A percentile compares a stretch with the other conserved stretches of the same genome.
Evolutionary conservation across 1,140 invertebrate genomes (phyloP).

Genomic region (Eurosta solidaginis): DNA sequence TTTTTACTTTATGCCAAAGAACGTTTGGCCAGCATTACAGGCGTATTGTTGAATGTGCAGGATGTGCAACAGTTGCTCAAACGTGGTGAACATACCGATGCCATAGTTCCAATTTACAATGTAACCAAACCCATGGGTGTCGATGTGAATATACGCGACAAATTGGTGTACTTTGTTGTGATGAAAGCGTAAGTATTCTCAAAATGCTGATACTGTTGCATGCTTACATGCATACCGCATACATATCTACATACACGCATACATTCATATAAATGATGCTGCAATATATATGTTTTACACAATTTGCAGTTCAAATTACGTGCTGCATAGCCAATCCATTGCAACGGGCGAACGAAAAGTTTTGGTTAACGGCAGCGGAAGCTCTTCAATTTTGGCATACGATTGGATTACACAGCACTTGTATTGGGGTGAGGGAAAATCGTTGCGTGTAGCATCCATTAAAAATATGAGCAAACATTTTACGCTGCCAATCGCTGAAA

Average conservation of each 20-base stretch:
- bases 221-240: too few relatives aligned
- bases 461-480: slow-evolving; percentile 45
- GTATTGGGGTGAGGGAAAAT: slow-evolving; percentile 73
- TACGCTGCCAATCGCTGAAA: slow-evolving; percentile 38
- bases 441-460: slow-evolving; percentile 48
- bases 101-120: slow-evolving; percentile 71
- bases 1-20: slow-evolving; percentile 71
- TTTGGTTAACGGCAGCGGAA: slow-evolving; percentile 55
- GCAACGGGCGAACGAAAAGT: slow-evolving; percentile 72
- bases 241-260: too few relatives aligned
- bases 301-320: not conserved
- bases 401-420: slow-evolving; percentile 81
- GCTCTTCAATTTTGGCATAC: slow-evolving; percentile 64
- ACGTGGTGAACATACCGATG: slow-evolving; percentile 57
- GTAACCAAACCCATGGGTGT: slow-evolving; percentile 68
- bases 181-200: slow-evolving; percentile 33
- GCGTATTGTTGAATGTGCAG: slow-evolving; percentile 60
- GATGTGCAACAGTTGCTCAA: slow-evolving; percentile 45
- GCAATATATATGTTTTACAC: not conserved
- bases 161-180: slow-evolving; percentile 68
- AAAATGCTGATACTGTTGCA: too few relatives aligned
- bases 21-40: slow-evolving; percentile 69
- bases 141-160: slow-evolving; percentile 70
- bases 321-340: slow-evolving; percentile 70
- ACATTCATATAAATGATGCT: too few relatives aligned